Conservation (phyloP, 2,797 vertebrate genomes). For the Acridotheres tristis region DNA sequence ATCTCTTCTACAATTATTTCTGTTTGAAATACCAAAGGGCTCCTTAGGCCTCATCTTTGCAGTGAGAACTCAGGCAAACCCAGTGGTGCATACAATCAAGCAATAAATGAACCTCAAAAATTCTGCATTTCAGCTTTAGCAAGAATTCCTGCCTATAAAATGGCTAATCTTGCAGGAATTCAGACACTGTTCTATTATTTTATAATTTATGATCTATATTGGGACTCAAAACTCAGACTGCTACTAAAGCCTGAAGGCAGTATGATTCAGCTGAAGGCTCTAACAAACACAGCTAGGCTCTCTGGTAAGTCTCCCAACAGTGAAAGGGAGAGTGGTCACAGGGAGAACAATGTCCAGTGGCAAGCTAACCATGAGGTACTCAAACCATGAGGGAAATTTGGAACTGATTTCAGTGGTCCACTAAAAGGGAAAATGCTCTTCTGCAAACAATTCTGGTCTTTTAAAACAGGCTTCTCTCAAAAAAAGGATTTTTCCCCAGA, state of each 20-base stretch:
- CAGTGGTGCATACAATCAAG: neutral
- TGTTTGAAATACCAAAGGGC: constrained; percentile 52
- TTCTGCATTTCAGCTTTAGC: constrained; percentile 22
- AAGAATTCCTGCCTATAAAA: constrained; percentile 36
- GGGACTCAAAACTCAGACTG: neutral
- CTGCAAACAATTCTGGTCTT: neutral
- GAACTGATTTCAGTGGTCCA: neutral
- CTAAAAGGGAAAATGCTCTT: neutral
- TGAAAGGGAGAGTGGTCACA: neutral
- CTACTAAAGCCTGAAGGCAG: neutral
- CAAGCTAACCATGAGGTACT: neutral
- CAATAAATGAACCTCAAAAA: constrained; percentile 64
- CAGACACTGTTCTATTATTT: neutral
- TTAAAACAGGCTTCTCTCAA: neutral
- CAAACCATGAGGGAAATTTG: neutral
- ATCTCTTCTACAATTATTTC: constrained; percentile 46
- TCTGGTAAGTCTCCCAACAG: neutral
- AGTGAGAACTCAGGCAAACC: constrained; percentile 18
- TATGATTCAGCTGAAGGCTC: neutral
- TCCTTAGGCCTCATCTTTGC: constrained; percentile 40
- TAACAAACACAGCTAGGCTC: neutral
- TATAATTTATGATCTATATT: neutral
- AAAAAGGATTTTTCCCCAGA: neutral
- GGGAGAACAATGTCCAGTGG: neutral
- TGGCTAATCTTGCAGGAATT: constrained; percentile 38